Evolutionary conservation across 1,140 invertebrate species (phyloP), one percentile per base, ranked within the genome.

Genomic region (Eufriesea mexicana): DNA sequence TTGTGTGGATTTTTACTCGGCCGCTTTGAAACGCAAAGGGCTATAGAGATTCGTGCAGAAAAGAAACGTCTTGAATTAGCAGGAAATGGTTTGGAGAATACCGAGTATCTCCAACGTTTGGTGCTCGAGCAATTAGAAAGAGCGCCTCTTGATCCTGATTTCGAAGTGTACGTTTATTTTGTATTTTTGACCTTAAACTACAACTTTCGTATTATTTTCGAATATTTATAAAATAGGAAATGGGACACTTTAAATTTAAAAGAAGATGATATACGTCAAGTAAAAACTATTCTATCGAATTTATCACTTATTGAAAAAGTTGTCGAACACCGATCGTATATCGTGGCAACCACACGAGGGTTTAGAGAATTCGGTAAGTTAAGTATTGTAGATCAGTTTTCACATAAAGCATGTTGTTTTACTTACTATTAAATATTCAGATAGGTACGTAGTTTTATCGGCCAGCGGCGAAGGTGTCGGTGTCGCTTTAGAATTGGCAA

Each of bases 1-100:
- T 80, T 95, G 9, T 94, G 93, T 57, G 95, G 95, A 83, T 95
- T 95, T 84, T 76, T 95, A 7, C 78, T 95, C 23, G 94, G 94
- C 0, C 92, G 93, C 51, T 95, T 94, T 55, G 92, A 92, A 0
- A 84, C 93, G 18, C 93, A 95, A 61, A 86, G 92, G 42, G 91
- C 91, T 1, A 61, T 92, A 16, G 83, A 91, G 10, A 84, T 91
- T 59, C 91, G 90, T 8, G 88, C 89, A 0, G 90, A 92, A 47
- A 92, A 83, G 42, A 87, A 83, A 18, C 89, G 90, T 18, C 45
- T 90, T 16, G 90, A 93, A 68, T 61, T 92, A 2, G 89, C 89
- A 20, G 92, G 89, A 16, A 94, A 94, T 81, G 93, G 93, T 10
- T 79, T 94, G 8, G 78, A 85, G 49, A 86, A 73, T 5, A 91